Base-by-base conservation (phyloP, 2,797 vertebrate genomes). In the Rhincodon typus region DNA sequence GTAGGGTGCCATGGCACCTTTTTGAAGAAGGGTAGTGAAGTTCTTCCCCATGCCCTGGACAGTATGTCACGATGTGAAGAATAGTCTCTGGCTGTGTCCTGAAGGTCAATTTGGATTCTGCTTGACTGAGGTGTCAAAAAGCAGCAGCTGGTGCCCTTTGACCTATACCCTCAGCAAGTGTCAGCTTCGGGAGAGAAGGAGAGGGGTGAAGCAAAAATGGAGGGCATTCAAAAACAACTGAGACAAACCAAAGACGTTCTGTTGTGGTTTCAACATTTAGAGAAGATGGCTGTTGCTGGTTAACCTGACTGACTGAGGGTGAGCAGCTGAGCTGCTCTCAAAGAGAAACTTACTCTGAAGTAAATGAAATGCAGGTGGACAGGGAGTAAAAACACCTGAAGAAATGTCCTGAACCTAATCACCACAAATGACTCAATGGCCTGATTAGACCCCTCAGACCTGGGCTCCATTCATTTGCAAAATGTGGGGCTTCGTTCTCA, bases 361-460 rank as follows among this genome's bases (percentile, higher is more conserved):
- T 93, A 69, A 93, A 93, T 93, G 42, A 42, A 69, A 93, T 69
- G 66, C 62, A 93, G 90, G n/a, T 69, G 90, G 67, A 93, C 2
- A 21, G 38, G 90, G 15, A 34, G 10, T 67, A 8, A 12, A 21
- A 42, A n/a, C 90, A 93, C 90, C 90, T 93, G 90, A 25, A 66
- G 19, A 69, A 93, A 69, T 12, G 8, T 42, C n/a, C 66, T 23
- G 66, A 93, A 93, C 42, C n/a, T 38, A 93, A 69, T 93, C 90
- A 69, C 66, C 38, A 21, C 62, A 42, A 66, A 93, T 21, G n/a
- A 25, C 90, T 93, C 67, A 93, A 93, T 69, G 66, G 21, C n/a
- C 12, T 23, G 4, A 93, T 93, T 93, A 67, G n/a, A 19, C 69
- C 25, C 34, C 62, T 38, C 21, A 21, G 21, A 42, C 7, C 25